Evolutionary conservation across 2,888 invertebrate species (phyloP), one percentile per base, ranked within the genome.

Genomic region (Acrocyrtus sp.): DNA sequence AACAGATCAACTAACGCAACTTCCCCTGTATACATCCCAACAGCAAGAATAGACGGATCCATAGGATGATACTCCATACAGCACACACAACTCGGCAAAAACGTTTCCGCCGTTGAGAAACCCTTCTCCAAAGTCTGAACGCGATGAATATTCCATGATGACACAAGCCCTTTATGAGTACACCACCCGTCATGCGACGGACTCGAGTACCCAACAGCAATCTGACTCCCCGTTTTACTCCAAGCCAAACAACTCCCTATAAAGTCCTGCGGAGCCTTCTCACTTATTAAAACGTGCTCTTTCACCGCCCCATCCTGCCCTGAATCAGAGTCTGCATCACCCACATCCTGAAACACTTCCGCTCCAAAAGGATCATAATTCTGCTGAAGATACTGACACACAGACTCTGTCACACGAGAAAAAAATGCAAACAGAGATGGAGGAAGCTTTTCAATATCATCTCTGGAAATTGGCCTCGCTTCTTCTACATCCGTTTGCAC

Each of bases 391-490:
- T 61, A 67, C 21, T 77, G 72, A 43, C 80, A 80, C 15, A 80
- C 34, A 3, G 72, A 74, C 10, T 79, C 79, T 1, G 78, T 79
- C 1, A 79, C 78, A 62, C 74, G 74, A 6, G 80, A 58, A 57
- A 80, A 80, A 66, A 80, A 80, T 15, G 80, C 78, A 58, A 74
- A 78, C 8, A 80, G 60, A 1, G 80, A 80, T 5, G 80, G 80
- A 2, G 80, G 80, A 48, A 78, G 78, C 21, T 72, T 68, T 54
- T 68, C 68, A 24, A 45, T 60, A 15, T 68, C 68, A 45, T 68
- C 68, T 10, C 60, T 53, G 12, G 68, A 68, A 34, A 68, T 53
- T 3, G 68, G 68, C 17, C 63, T 12, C n/a, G 21, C 19, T 19
- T 72, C 66, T 34, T 61, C 66, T 43, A 26, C 69, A 1, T 34